phyloP scores from a whole-genome alignment of 1,140 invertebrate species.

The Rhynchophorus ferrugineus region DNA sequence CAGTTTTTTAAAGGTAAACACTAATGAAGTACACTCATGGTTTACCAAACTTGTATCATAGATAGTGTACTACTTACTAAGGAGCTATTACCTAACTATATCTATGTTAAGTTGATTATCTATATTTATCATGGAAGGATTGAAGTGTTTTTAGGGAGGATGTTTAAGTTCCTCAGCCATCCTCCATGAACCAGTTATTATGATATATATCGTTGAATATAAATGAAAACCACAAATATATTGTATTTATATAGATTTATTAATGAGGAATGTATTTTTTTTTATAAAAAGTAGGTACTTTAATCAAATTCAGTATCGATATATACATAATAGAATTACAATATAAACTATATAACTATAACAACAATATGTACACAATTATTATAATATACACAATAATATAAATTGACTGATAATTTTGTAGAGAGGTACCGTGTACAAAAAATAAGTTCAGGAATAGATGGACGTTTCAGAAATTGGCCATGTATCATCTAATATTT shows the following conservation, averaged over 20 bases:
- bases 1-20: no score
- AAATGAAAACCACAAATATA: no score
- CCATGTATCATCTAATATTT: slow-evolving; percentile 19
- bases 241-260: neutral
- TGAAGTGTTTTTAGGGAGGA: no score
- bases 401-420: slow-evolving; percentile 10
- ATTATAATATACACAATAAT: slow-evolving; percentile 27
- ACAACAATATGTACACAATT: slow-evolving; percentile 38
- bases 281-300: slow-evolving; percentile 22
- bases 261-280: slow-evolving; percentile 12
- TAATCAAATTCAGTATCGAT: slow-evolving; percentile 12
- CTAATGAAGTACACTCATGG: no score
- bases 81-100: no score
- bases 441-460: slow-evolving; percentile 12
- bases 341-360: slow-evolving; percentile 41
- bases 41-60: no score
- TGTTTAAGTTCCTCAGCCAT: no score
- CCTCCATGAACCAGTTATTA: no score
- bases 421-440: slow-evolving; percentile 18
- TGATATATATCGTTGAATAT: no score
- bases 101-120: no score
- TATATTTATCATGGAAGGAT: no score
- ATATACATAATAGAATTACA: slow-evolving; percentile 36
- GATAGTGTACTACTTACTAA: no score
- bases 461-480: slow-evolving; percentile 18